A percentile compares a stretch with the other conserved stretches of the same genome.
phyloP scores from a whole-genome alignment of 1,140 invertebrate genomes.

The Drosophila parabipectinata region DNA sequence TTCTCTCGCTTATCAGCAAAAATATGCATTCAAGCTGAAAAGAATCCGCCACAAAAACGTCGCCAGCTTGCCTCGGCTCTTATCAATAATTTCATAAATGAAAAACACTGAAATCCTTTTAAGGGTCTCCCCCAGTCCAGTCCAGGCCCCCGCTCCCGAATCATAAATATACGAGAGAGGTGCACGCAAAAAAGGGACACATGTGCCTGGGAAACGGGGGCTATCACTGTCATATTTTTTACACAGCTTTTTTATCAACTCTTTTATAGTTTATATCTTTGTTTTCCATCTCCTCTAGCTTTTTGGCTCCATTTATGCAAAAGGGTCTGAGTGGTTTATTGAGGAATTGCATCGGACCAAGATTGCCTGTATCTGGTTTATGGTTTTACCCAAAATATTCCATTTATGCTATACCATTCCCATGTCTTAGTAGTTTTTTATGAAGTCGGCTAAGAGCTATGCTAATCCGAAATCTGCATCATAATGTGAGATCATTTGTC shows the following conservation, averaged over 20 bases:
- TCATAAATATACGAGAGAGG: conserved; percentile 68
- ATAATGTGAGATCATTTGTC: conserved; percentile 55
- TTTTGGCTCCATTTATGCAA: conserved; percentile 35
- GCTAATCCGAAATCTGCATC: conserved; percentile 57
- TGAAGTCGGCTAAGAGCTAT: conserved; percentile 41
- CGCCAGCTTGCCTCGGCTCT: conserved; percentile 38
- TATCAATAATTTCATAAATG: conserved; percentile 82
- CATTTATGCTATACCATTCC: conserved; percentile 14
- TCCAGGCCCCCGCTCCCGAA: conserved; percentile 35
- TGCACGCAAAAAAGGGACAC: conserved; percentile 33
- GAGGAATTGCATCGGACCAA: conserved; percentile 61
- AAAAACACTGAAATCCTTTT: conserved; percentile 80
- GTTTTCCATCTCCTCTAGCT: conserved; percentile 57
- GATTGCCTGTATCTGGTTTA: conserved; percentile 16
- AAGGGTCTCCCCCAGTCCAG: conserved; percentile 45
- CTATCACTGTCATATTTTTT: conserved; percentile 76
- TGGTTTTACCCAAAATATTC: conserved; percentile 20
- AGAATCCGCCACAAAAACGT: conserved; percentile 44
- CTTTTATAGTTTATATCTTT: conserved; percentile 77
- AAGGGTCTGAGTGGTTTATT: conserved; percentile 58
- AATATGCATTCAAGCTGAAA: conserved; percentile 66
- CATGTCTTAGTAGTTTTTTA: not conserved
- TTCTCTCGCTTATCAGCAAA: conserved; percentile 38
- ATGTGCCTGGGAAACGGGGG: conserved; percentile 40
- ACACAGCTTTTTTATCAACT: conserved; percentile 63